Evolutionary conservation across 1,140 invertebrate genomes (phyloP), one percentile per base, ranked within the genome.

Genomic region (Nomia melanderi): DNA sequence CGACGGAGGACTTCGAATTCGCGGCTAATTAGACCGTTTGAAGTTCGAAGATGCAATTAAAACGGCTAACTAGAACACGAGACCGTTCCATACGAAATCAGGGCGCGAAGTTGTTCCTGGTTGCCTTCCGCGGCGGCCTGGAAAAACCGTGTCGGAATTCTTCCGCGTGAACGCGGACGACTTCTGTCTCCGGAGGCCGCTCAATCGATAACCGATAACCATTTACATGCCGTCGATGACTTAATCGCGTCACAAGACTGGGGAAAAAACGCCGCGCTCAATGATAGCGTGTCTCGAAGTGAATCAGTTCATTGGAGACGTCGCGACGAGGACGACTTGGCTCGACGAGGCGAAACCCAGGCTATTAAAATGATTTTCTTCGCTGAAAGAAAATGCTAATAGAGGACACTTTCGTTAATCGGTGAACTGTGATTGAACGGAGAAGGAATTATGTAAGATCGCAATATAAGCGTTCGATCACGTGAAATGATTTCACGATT

Each of bases 151-250:
- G 6, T 31, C 17, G 33, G 23, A n/a, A 64, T 20, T 66, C 54
- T 76, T 76, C 73, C 73, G 65, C 41, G 54, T 76, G 29, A 20
- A 76, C 64, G 64, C 73, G 67, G 69, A 76, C 59, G 9, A 63
- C 41, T 20, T 47, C 59, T 72, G 23, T n/a, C n/a, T 44, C 23
- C 27, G 47, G 62, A 63, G 59, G 59, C 5, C 59, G 20, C 23
- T 2, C 23, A 54, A 57, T 31, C 70, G 60, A 64, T 73, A 73
- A 73, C 14, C 44, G 44, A 63, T 39, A 0, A 33, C 3, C 17
- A 11, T 27, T 50, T 25, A 5, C n/a, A 31, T n/a, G 4, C 2
- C 9, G 9, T 14, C 29, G 41, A 50, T 53, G 23, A 41, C 39
- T 41, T 56, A 65, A 41, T 39, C 25, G 0, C 2, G 2, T 7